phyloP scores from a whole-genome alignment of 2,888 invertebrate genomes.

The Drosophila putrida region DNA sequence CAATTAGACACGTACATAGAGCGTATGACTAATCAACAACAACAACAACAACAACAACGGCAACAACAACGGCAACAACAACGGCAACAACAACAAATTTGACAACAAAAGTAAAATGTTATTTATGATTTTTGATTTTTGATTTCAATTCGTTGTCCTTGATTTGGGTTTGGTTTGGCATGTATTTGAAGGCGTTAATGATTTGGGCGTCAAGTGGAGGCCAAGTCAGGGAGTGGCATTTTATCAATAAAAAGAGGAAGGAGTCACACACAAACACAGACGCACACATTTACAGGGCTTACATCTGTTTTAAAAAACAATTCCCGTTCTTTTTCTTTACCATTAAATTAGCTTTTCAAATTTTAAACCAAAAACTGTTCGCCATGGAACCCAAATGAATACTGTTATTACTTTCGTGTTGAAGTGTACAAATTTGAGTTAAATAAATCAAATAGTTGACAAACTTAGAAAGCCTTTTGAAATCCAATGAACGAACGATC shows the following conservation, averaged over 20 bases:
- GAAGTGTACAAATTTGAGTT: neutral
- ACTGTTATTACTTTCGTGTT: constrained; percentile 32
- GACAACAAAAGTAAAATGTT: constrained; percentile 70
- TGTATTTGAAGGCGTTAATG: constrained; percentile 43
- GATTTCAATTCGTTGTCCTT: constrained; percentile 70
- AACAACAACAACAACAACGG: constrained; percentile 29
- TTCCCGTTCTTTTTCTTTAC: neutral
- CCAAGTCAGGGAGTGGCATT: constrained; percentile 24
- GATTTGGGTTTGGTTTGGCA: constrained; percentile 69
- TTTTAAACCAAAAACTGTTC: neutral
- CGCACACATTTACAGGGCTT: neutral
- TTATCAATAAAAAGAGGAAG: neutral
- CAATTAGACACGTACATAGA: constrained; percentile 66
- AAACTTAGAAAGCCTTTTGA: constrained; percentile 19
- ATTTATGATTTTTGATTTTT: constrained; percentile 77
- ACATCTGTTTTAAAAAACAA: too few relatives aligned
- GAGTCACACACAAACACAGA: neutral
- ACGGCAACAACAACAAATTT: constrained; percentile 21
- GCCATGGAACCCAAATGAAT: constrained; percentile 14
- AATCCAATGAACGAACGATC: constrained; percentile 37
- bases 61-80: constrained; percentile 35
- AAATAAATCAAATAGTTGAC: neutral
- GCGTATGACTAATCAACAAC: constrained; percentile 67
- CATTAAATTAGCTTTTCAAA: constrained; percentile 8
- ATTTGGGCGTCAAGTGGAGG: constrained; percentile 50